Evolutionary conservation across 2,797 vertebrate genomes (phyloP).

Genomic region (Amblyopsis hoosieri): DNA sequence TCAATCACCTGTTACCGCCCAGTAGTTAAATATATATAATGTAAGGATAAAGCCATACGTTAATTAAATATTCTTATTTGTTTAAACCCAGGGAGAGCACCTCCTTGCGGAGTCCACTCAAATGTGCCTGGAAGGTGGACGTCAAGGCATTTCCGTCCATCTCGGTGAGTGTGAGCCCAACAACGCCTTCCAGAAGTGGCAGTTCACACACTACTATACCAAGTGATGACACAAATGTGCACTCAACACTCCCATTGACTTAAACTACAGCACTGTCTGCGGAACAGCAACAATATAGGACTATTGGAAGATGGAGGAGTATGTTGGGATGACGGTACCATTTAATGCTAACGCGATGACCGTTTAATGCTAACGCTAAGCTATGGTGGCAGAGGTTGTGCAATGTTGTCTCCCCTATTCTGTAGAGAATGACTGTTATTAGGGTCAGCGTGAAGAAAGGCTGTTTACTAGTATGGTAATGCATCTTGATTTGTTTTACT

Average conservation of each 20-base stretch:
- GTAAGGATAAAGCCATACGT: neutral
- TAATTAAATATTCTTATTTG: slow-evolving; percentile 25
- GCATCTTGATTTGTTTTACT: too few species aligned
- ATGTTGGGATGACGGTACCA: too few species aligned
- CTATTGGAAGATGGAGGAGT: slow-evolving; percentile 10
- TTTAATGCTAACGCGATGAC: slow-evolving; percentile 15
- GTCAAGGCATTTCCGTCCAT: slow-evolving; percentile 51
- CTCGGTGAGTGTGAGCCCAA: slow-evolving; percentile 76
- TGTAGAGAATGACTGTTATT: neutral
- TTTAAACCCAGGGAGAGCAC: slow-evolving; percentile 80
- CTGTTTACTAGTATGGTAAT: too few species aligned
- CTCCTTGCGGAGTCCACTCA: slow-evolving; percentile 76
- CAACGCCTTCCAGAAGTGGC: slow-evolving; percentile 87
- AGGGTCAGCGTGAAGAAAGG: neutral
- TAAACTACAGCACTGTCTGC: neutral
- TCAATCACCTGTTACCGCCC: too few species aligned
- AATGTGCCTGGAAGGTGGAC: slow-evolving; percentile 82
- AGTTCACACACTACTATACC: slow-evolving; percentile 85
- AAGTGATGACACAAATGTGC: slow-evolving; percentile 15
- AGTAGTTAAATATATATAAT: too few species aligned
- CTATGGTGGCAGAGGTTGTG: slow-evolving; percentile 33
- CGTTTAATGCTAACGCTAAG: slow-evolving; percentile 10
- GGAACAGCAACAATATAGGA: slow-evolving; percentile 1
- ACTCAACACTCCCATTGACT: slow-evolving; percentile 15
- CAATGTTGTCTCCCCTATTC: slow-evolving; percentile 36